Evolutionary conservation across 2,888 invertebrate species (phyloP).

Genomic region (Oegoconia quadripuncta): DNA sequence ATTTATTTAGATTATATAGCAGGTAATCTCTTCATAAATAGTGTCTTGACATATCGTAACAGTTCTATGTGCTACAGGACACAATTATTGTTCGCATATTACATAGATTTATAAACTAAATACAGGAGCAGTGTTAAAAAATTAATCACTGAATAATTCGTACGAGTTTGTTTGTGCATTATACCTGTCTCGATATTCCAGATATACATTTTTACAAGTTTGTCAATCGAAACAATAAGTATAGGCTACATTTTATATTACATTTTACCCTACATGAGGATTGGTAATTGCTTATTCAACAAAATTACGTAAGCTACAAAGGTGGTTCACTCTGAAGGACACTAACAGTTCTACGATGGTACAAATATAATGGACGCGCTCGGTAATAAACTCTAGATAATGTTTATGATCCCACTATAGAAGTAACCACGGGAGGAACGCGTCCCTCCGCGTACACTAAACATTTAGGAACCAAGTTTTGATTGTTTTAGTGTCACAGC

Average conservation of each 20-base stretch:
- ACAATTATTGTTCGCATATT: conserved; percentile 67
- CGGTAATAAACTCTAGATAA: background rate
- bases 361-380: too few relatives aligned
- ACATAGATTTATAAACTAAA: conserved; percentile 49
- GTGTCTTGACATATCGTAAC: background rate
- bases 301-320: conserved; percentile 59
- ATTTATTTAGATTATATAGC: background rate
- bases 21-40: background rate
- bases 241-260: conserved; percentile 63
- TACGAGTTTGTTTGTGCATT: conserved; percentile 74
- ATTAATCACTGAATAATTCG: conserved; percentile 52
- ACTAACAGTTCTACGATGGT: conserved; percentile 25
- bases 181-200: conserved; percentile 53
- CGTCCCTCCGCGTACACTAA: conserved; percentile 18
- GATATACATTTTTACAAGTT: conserved; percentile 65
- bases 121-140: conserved; percentile 39
- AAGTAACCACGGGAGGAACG: conserved; percentile 1
- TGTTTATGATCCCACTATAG: background rate
- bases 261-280: conserved; percentile 61
- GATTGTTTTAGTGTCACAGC: conserved; percentile 47
- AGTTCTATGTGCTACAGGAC: conserved; percentile 1
- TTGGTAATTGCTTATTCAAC: conserved; percentile 57
- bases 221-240: conserved; percentile 54
- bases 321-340: conserved; percentile 41
- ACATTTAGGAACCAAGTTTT: conserved; percentile 54